These are phyloP conservation scores for Sylvilagus floridanus DNA, from an alignment of 2,797 vertebrate genomes.

Conservation along the genomic window DNA sequence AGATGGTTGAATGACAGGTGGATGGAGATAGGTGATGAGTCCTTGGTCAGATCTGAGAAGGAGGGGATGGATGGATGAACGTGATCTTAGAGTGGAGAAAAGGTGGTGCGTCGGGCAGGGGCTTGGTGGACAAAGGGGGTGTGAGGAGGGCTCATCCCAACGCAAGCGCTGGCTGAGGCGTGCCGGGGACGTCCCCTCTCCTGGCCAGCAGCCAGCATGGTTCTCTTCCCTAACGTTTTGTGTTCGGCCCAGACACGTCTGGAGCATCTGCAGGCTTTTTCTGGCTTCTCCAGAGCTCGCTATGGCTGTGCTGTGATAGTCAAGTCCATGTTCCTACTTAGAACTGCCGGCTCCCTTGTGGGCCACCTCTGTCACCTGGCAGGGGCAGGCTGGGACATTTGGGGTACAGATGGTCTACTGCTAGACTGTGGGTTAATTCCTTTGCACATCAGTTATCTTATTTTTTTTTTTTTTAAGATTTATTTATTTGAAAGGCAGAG, in stretches of 20 bases:
- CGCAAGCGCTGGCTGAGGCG: neutral
- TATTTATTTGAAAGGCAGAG: too few species aligned
- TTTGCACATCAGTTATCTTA: neutral
- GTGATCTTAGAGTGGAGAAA: neutral
- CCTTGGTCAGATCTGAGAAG: neutral
- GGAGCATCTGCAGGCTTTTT: neutral
- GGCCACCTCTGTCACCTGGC: neutral
- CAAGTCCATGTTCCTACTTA: conserved; percentile 58
- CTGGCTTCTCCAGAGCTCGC: conserved; percentile 3
- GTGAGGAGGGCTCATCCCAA: neutral
- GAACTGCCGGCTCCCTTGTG: conserved; percentile 35
- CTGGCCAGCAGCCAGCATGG: neutral
- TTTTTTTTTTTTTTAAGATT: neutral
- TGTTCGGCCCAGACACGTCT: neutral
- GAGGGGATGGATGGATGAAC: neutral
- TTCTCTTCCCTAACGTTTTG: neutral
- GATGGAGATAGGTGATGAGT: neutral
- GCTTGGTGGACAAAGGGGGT: neutral
- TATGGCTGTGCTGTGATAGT: neutral
- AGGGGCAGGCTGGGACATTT: conserved; percentile 33
- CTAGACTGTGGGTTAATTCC: neutral
- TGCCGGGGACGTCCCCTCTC: rapidly evolving
- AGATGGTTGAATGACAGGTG: neutral
- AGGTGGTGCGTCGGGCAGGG: neutral
- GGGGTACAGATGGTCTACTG: neutral